Percentiles rank a stretch among this genome's conserved stretches.
phyloP scores from a whole-genome alignment of 2,888 invertebrate genomes.

The Rhabditoides inermis region DNA sequence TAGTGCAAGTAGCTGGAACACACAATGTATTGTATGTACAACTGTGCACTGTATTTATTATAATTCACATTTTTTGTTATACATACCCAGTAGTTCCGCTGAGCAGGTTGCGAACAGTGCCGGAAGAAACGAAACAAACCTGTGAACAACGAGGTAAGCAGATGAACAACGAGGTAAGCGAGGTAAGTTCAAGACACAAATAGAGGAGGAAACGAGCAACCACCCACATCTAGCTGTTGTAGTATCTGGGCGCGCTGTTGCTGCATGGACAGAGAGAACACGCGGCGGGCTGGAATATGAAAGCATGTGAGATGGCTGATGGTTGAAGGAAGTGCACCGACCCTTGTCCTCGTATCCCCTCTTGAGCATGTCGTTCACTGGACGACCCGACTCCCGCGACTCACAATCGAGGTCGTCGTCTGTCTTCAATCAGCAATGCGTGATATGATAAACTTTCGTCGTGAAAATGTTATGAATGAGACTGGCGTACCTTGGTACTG shows the following conservation, averaged over 20 bases:
- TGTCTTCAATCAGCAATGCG: constrained; percentile 9
- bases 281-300: constrained; percentile 14
- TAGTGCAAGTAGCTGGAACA: constrained; percentile 25
- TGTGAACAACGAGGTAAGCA: no score
- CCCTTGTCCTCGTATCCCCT: constrained; percentile 18
- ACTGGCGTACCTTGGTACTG: neutral
- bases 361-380: constrained; percentile 19
- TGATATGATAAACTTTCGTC: neutral
- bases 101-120: constrained; percentile 23
- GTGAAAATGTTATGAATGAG: neutral
- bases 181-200: no score
- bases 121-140: no score
- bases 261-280: constrained; percentile 12
- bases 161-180: no score
- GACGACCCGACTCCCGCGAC: constrained; percentile 18
- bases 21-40: no score
- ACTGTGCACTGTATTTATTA: no score
- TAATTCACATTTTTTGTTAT: no score
- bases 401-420: constrained; percentile 35
- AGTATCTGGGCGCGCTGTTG: no score
- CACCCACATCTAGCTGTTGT: no score
- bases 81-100: constrained; percentile 23
- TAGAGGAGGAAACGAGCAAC: no score
- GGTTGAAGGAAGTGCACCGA: no score
- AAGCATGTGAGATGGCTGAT: no score